These are phyloP conservation scores for Microplitis deprimator DNA, from an alignment of 2,888 invertebrate species.

Conservation along the genomic window DNA sequence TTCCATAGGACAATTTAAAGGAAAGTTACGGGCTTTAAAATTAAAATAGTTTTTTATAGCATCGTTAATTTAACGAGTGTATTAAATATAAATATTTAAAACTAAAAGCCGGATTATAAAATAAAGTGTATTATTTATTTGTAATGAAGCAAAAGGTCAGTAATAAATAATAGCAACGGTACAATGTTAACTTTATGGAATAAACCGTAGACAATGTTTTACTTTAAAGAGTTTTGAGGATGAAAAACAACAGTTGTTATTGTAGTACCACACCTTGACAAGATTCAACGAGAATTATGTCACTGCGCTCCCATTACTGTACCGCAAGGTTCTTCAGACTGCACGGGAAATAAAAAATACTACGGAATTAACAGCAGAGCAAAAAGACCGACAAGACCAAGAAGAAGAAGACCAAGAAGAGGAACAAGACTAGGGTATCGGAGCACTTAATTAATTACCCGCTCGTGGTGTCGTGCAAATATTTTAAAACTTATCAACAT, in stretches of 20 bases:
- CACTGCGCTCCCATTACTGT: slow-evolving; percentile 1
- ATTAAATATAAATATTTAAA: not conserved
- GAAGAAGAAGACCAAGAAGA: not conserved
- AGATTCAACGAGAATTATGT: not conserved
- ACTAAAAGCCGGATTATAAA: not conserved
- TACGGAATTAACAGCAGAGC: not conserved
- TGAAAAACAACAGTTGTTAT: slow-evolving; percentile 1
- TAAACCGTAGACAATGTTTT: not conserved
- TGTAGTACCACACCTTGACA: slow-evolving; percentile 1
- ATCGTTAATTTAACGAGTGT: not conserved
- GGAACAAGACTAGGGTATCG: slow-evolving; percentile 34
- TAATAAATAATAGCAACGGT: not conserved
- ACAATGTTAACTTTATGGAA: not conserved
- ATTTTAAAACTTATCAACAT: not conserved
- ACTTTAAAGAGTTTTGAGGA: not conserved
- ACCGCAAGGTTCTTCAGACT: not conserved
- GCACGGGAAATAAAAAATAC: not conserved
- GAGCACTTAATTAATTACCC: slow-evolving; percentile 53
- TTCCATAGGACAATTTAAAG: too few relatives aligned
- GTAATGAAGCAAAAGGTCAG: not conserved
- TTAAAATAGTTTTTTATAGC: not conserved
- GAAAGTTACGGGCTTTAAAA: not conserved
- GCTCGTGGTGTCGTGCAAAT: slow-evolving; percentile 41
- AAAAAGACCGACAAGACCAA: not conserved
- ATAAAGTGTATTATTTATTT: not conserved